Evolutionary conservation across 2,888 invertebrate species (phyloP).

Genomic region (Nudaria mundana): DNA sequence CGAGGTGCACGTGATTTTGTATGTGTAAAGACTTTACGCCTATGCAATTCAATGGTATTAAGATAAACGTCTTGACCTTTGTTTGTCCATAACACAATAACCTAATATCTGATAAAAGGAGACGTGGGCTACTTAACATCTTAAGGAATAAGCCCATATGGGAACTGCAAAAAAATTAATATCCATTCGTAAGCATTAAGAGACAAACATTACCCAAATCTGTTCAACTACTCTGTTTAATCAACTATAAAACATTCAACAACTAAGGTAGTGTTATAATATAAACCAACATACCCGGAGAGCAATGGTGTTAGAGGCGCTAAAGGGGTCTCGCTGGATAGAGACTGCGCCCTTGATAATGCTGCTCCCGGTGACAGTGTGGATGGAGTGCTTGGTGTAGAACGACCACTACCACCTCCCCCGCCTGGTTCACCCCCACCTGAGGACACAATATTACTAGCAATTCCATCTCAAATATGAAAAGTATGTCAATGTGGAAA

Average conservation of each 20-base stretch:
- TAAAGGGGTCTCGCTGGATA: conserved; percentile 74
- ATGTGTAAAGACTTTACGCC: too few species aligned
- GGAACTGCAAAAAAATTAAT: too few species aligned
- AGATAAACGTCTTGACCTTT: too few species aligned
- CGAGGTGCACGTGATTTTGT: too few species aligned
- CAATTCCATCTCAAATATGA: not conserved
- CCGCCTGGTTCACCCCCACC: conserved; percentile 64
- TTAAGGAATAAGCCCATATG: too few species aligned
- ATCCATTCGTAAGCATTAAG: conserved; percentile 3
- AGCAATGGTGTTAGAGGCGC: conserved; percentile 68
- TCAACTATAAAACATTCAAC: not conserved
- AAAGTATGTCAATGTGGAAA: too few species aligned
- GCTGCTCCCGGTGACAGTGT: conserved; percentile 82
- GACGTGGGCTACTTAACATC: too few species aligned
- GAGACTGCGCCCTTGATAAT: conserved; percentile 67
- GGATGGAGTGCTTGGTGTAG: conserved; percentile 81
- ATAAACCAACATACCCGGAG: conserved; percentile 59
- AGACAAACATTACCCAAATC: not conserved
- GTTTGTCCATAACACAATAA: too few species aligned
- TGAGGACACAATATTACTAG: conserved; percentile 15
- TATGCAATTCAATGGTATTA: too few species aligned
- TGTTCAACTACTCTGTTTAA: not conserved
- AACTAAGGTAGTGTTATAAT: too few species aligned
- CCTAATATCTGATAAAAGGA: too few species aligned
- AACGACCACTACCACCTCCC: conserved; percentile 68